Base-by-base conservation (phyloP, 1,140 invertebrate species). In the Drosophila sucinea region DNA sequence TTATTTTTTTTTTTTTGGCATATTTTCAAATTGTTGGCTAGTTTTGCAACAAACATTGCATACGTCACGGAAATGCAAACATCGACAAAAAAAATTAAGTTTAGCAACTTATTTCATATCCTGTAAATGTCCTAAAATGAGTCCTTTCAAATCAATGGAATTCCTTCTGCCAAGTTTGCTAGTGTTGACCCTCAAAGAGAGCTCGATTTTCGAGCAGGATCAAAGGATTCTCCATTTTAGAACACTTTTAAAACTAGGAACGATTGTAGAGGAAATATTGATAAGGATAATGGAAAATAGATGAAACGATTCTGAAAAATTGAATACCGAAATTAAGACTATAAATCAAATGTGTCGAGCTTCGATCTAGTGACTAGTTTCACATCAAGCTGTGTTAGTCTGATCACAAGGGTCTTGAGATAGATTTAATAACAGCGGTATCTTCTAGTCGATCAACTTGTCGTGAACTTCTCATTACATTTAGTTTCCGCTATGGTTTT, bases 11-110 rank as follows among this genome's bases (percentile, higher is more conserved):
- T 73, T 77, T 70, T 79, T 87, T 87, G 83, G 83, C 83, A 77
- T 67, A 33, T 73, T 82, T 87, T 87, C 83, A 87, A 86, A 38
- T 87, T 74, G 38, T 38, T 56, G 56, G 67, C 71, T 75, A 40
- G 77, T 77, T 68, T 66, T 66, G 64, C 72, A 60, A 67, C 78
- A 81, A 79, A 79, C 77, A 79, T 75, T 67, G 68, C 70, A 32
- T 63, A 63, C 54, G 38, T 38, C 74, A 54, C 81, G 84, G 83
- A 86, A 86, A 83, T 70, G 84, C 84, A 87, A 77, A 87, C 84
- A 77, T 80, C 87, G 84, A 85, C 82, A 86, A 60, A 51, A 51
- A 51, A 51, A 51, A 51, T 51, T 51, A 47, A 47, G 76, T 76
- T 77, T 79, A 82, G 75, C 66, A 70, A 87, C 73, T 72, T 68